Percentiles rank a stretch among this genome's conserved stretches.
phyloP scores from a whole-genome alignment of 2,797 vertebrate genomes.

The Gymnopithys bicolor region DNA sequence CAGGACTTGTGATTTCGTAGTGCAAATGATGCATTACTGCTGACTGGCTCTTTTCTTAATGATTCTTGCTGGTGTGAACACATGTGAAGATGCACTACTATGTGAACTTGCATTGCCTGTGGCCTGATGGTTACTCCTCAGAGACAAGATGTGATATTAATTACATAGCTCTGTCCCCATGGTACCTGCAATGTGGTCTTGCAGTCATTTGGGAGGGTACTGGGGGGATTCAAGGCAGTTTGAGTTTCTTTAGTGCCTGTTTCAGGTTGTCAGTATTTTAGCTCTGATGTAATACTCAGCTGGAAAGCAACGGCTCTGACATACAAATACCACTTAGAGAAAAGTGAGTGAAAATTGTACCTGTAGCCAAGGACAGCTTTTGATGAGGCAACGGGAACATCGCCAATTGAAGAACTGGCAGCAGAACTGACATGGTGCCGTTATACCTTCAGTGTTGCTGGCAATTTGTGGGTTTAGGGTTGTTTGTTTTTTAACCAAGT shows the following conservation, averaged over 20 bases:
- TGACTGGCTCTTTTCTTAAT: background rate
- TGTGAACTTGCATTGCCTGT: background rate
- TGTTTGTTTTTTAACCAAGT: background rate
- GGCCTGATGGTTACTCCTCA: background rate
- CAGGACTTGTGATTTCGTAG: background rate
- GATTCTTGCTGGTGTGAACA: background rate
- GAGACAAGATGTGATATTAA: background rate
- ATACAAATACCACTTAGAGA: background rate
- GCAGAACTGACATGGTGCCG: background rate
- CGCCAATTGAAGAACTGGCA: background rate
- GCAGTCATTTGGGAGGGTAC: background rate
- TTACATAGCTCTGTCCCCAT: rapidly evolving
- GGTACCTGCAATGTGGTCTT: background rate
- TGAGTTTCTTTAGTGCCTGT: background rate
- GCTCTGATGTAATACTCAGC: background rate
- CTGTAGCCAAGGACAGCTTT: background rate
- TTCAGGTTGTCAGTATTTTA: background rate
- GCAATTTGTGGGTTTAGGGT: background rate
- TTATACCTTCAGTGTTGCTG: background rate
- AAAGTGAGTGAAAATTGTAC: background rate
- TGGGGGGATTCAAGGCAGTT: background rate
- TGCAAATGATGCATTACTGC: background rate
- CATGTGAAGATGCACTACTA: background rate
- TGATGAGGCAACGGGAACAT: background rate
- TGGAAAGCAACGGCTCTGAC: background rate